A percentile compares a stretch with the other conserved stretches of the same genome.
Conservation (phyloP, 1,140 invertebrate genomes). For the Lordiphosa mommai region DNA sequence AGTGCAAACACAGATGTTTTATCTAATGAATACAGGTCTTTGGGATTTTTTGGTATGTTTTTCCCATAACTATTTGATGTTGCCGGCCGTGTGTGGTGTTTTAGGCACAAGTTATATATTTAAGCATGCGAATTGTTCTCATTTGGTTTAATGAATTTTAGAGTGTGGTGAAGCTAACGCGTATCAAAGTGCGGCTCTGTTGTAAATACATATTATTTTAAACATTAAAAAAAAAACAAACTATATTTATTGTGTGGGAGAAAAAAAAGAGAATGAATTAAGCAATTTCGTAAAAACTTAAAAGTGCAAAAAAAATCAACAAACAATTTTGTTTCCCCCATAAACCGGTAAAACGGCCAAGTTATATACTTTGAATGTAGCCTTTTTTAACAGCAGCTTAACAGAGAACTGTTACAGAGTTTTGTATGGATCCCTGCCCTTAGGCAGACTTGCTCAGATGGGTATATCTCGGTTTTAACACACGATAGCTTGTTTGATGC, state of each 20-base stretch:
- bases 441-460: no score
- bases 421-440: no score
- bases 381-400: no score
- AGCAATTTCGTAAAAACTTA: no score
- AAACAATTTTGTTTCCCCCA: no score
- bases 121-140: constrained; percentile 47
- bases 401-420: no score
- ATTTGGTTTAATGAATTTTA: constrained; percentile 27
- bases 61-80: constrained; percentile 47
- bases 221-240: background rate
- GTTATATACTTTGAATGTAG: no score
- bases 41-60: constrained; percentile 59
- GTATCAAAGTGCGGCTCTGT: no score
- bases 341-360: no score
- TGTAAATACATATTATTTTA: background rate
- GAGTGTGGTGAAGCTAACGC: background rate
- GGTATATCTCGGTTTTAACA: no score
- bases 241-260: background rate
- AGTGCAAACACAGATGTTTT: constrained; percentile 49
- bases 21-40: constrained; percentile 34
- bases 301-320: no score
- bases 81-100: constrained; percentile 27
- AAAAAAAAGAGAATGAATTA: background rate
- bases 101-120: constrained; percentile 42
- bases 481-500: no score